phyloP scores from a whole-genome alignment of 2,113 vertebrate genomes.

The Lophochroa leadbeateri region DNA sequence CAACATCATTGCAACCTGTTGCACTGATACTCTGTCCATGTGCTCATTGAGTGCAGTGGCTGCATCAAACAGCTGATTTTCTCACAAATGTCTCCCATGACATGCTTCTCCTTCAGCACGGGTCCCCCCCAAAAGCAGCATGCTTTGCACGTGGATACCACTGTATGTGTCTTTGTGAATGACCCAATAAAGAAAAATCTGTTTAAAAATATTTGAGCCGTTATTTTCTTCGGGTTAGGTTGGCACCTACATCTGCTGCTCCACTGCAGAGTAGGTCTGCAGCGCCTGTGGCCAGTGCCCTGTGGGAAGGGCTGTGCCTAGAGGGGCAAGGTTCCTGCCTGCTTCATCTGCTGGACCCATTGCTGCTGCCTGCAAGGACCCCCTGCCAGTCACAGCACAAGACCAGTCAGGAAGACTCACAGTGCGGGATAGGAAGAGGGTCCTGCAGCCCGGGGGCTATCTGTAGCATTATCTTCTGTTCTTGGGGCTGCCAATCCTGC shows the following conservation, averaged over 20 bases:
- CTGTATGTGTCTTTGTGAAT: background rate
- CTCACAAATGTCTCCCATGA: accelerated
- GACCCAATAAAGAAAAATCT: background rate
- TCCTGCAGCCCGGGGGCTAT: background rate
- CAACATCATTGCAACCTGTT: background rate
- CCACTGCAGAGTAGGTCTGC: background rate
- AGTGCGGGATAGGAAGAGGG: background rate
- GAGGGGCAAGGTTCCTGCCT: background rate
- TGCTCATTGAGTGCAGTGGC: background rate
- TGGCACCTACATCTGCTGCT: background rate
- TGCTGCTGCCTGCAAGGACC: background rate
- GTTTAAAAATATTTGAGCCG: accelerated
- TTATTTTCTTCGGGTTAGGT: background rate
- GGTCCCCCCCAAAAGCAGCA: background rate
- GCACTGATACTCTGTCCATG: accelerated
- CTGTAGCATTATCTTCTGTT: background rate
- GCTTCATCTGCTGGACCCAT: background rate
- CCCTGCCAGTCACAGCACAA: background rate
- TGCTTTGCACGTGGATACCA: background rate
- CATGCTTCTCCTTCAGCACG: accelerated
- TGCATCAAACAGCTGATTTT: background rate
- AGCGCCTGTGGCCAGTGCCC: accelerated
- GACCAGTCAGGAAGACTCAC: background rate
- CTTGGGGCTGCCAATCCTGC: background rate
- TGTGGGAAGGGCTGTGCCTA: background rate